Base-by-base conservation (phyloP, 2,888 invertebrate genomes). In the Steinernema hermaphroditum region DNA sequence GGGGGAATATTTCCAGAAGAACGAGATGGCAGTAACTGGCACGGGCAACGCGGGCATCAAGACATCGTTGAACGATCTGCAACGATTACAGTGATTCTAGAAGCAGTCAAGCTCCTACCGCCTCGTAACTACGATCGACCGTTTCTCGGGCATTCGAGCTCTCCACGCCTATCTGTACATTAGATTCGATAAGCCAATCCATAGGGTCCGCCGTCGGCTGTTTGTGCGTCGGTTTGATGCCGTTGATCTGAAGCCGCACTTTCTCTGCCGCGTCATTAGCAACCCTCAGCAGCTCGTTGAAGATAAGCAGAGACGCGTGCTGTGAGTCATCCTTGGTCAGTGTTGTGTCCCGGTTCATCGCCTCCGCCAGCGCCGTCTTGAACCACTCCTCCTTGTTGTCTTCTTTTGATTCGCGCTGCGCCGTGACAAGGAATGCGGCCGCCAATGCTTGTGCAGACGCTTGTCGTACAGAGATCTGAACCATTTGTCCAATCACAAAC, bases 331-430 rank as follows among this genome's bases (percentile, higher is more conserved):
- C 78, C 49, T 68, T 70, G 69, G 74, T 9, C 43, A 69, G 43
- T 0, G 16, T n/a, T 24, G 37, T 43, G 37, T 68, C 16, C 49
- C 22, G 19, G 19, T 34, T 49, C 19, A 71, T 34, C 24, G 50
- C 37, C 14, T 54, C 62, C 8, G 44, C 8, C 16, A 70, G 16
- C 49, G 78, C 68, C 74, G 88, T 89, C 86, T 86, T 88, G 83
- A 89, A 91, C 94, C 95, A 96, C 80, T 92, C 92, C 0, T 93
- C 92, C 86, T 92, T 93, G 32, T 32, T 62, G 62, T 62, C 62
- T 86, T 94, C 94, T 87, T 94, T 94, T 0, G 93, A 92, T 89
- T 98, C 98, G 75, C 98, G 90, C 86, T 96, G 96, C 0, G 96
- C 92, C 0, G 94, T 96, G 0, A 97, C 94, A 0, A 94, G 92